phyloP scores from a whole-genome alignment of 2,888 invertebrate species.

The Aricia artaxerxes region DNA sequence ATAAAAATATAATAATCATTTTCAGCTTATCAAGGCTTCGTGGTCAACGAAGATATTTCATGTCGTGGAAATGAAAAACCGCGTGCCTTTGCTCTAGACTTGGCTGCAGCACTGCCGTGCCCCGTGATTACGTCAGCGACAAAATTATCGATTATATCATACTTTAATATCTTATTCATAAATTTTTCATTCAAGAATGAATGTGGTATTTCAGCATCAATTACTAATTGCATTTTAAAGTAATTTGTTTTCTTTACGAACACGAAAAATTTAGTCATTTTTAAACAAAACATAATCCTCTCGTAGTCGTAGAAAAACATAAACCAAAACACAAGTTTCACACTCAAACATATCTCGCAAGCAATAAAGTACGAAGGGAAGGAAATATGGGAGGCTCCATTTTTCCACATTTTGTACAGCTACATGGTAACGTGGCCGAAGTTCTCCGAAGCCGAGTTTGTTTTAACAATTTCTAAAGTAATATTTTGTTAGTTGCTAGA shows the following conservation, averaged over 20 bases:
- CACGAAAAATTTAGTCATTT: not conserved
- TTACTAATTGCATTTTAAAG: too few species aligned
- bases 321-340: conserved; percentile 19
- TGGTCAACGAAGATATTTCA: too few species aligned
- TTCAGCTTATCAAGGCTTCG: not conserved
- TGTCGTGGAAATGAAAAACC: too few species aligned
- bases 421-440: conserved; percentile 24
- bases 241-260: too few species aligned
- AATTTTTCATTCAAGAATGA: too few species aligned
- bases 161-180: too few species aligned
- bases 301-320: not conserved
- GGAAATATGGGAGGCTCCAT: conserved; percentile 18
- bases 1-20: not conserved
- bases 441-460: conserved; percentile 27
- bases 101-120: too few species aligned
- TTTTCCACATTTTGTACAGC: conserved; percentile 29
- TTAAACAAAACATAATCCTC: not conserved
- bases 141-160: too few species aligned
- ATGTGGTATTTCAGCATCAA: too few species aligned
- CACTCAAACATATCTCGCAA: conserved; percentile 26
- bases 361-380: conserved; percentile 28
- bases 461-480: conserved; percentile 31
- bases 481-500: conserved; percentile 29
- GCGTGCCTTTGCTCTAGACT: too few species aligned
- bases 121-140: too few species aligned